Evolutionary conservation across 1,140 invertebrate species (phyloP).

Genomic region (Panagrolaimus sp.): DNA sequence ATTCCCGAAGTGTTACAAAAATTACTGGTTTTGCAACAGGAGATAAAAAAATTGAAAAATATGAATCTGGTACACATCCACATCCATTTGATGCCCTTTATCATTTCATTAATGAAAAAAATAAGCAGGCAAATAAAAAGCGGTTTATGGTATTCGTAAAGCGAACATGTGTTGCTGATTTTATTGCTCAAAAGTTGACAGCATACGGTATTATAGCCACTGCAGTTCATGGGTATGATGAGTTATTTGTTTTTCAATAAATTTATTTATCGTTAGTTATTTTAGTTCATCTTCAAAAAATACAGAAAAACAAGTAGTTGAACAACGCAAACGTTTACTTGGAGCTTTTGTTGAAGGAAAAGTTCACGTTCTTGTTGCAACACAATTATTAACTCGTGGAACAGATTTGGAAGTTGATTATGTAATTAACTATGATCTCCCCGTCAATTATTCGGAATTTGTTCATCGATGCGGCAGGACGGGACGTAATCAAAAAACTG

Average conservation of each 20-base stretch:
- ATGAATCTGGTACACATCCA: too few relatives aligned
- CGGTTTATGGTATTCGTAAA: not conserved
- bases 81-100: too few relatives aligned
- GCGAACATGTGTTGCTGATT: not conserved
- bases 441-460: not conserved
- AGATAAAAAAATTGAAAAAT: too few relatives aligned
- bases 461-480: not conserved
- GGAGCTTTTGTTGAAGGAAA: not conserved
- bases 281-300: not conserved
- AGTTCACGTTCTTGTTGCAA: not conserved
- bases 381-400: not conserved
- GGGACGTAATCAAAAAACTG: not conserved
- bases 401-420: not conserved
- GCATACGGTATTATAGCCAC: not conserved
- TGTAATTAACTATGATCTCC: conserved; percentile 6
- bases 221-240: not conserved
- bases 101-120: too few relatives aligned
- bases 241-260: not conserved
- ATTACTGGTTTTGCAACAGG: too few relatives aligned
- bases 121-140: not conserved
- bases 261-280: not conserved
- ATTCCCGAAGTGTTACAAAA: too few relatives aligned
- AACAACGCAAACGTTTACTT: not conserved
- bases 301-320: not conserved
- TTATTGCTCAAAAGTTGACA: not conserved